Base-by-base conservation (phyloP, 2,797 vertebrate genomes). In the Silurus lanzhouensis region DNA sequence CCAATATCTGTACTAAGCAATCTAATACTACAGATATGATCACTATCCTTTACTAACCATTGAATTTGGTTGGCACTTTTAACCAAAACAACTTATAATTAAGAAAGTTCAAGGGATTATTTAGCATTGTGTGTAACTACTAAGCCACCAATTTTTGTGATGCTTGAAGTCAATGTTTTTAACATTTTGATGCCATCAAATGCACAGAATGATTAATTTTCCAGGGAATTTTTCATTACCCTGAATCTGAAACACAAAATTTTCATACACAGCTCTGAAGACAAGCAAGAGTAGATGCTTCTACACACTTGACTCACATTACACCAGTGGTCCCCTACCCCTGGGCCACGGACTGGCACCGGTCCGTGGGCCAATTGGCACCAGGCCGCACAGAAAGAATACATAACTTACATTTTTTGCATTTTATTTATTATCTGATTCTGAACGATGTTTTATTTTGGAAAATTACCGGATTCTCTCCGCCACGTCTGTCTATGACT, bases 271-370 rank as follows among this genome's bases (percentile, higher is more conserved):
- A 31, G 44, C 44, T 15, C 64, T 60, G 55, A n/a, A 80, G 20
- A 79, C 57, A 27, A 80, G 76, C 57, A 19, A 14, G 20, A 80
- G 55, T 70, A 61, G 44, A 84, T 68, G 57, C 46, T 66, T 72
- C 80, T 84, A 84, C 76, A 79, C 83, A 61, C 83, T 78, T 79
- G 75, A 79, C 80, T 71, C 55, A 71, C 66, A 38, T 38, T 4
- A 38, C 38, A 38, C 38, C 38, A 38, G 38, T 38, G 38, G 38
- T 38, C 38, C 38, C 38, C 38, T 38, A 38, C 38, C 38, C 38
- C 38, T 3, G 38, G 38, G 38, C 3, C 4, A 0, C 0, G 38
- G 38, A 38, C 38, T 5, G 4, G 38, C 38, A 38, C 38, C 38
- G 38, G 38, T 38, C 38, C 38, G 38, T 38, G 38, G 38, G 38